phyloP scores from a whole-genome alignment of 2,113 vertebrate species.

The Tauraco erythrolophus region DNA sequence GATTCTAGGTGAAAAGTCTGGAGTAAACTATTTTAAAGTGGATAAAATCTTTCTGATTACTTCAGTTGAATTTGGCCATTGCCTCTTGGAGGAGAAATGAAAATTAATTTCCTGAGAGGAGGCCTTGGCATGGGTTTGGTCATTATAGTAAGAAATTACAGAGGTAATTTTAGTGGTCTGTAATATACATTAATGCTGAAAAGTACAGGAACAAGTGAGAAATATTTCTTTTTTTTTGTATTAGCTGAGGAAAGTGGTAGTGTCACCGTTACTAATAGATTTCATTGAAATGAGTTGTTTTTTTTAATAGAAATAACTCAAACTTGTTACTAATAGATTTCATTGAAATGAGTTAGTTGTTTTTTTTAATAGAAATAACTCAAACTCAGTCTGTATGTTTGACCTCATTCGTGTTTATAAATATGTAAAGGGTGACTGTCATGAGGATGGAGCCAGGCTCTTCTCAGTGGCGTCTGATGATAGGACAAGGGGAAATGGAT shows the following conservation, averaged over 20 bases:
- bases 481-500: too few species aligned
- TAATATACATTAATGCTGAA: neutral
- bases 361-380: too few species aligned
- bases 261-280: neutral
- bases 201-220: neutral
- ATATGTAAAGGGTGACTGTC: too few species aligned
- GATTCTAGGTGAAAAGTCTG: neutral
- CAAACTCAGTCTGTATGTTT: too few species aligned
- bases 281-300: too few species aligned
- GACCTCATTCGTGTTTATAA: too few species aligned
- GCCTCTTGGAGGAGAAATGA: neutral
- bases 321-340: too few species aligned
- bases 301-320: too few species aligned
- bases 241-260: neutral
- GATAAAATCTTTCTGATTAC: neutral
- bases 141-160: neutral
- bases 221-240: rapidly evolving
- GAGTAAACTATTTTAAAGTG: neutral
- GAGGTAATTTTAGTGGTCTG: neutral
- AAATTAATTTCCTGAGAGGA: neutral
- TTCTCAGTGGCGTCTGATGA: too few species aligned
- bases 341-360: too few species aligned
- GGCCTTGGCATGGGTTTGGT: neutral
- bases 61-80: neutral
- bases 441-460: too few species aligned